Conservation (phyloP, 2,113 vertebrate species). For the Ameiurus melas region DNA sequence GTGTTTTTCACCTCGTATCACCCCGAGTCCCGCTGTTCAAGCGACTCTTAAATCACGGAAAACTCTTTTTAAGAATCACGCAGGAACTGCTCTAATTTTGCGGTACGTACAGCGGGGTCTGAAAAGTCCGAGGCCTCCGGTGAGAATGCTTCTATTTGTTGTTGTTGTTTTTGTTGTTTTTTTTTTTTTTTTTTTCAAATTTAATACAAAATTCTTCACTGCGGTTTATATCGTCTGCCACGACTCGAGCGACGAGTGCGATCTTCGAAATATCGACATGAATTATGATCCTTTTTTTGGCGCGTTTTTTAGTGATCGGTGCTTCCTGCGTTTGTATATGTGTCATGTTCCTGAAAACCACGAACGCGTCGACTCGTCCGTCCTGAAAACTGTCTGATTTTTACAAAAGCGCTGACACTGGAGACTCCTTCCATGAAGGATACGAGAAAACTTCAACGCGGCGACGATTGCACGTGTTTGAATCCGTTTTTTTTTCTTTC, state of each 20-base stretch:
- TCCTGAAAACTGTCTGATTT: too few species aligned
- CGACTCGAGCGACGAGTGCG: not conserved
- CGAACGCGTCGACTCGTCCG: too few species aligned
- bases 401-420: not conserved
- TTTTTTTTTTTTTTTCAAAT: too few species aligned
- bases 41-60: not conserved
- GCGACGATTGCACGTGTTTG: not conserved
- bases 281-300: too few species aligned
- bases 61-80: not conserved
- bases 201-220: not conserved
- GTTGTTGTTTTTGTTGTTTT: too few species aligned
- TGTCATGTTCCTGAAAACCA: too few species aligned
- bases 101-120: not conserved
- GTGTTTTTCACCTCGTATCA: slow-evolving; percentile 26
- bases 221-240: not conserved
- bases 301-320: too few species aligned
- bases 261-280: not conserved
- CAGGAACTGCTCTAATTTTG: not conserved
- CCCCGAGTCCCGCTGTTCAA: not conserved
- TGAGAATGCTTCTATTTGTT: not conserved
- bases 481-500: not conserved
- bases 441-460: not conserved
- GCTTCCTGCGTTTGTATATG: too few species aligned
- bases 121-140: not conserved
- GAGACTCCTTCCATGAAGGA: not conserved